Evolutionary conservation across 2,113 vertebrate genomes (phyloP).

Genomic region (Edolisoma coerulescens): DNA sequence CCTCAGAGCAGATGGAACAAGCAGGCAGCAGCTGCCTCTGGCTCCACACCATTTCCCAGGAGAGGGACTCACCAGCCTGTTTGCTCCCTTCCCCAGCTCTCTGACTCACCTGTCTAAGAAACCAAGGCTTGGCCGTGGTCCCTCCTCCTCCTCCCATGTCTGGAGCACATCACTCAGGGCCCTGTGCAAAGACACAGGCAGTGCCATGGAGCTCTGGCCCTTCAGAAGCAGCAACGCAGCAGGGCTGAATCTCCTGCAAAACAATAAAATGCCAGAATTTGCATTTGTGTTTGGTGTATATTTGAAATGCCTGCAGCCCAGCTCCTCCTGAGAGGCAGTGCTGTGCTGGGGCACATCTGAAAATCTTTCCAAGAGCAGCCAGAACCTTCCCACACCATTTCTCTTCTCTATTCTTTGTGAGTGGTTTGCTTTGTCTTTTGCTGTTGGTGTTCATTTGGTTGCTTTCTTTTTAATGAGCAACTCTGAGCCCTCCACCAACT

Average conservation of each 20-base stretch:
- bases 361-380: neutral
- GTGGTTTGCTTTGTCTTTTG: neutral
- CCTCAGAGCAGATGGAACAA: neutral
- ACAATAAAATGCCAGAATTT: neutral
- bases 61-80: neutral
- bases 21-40: neutral
- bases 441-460: neutral
- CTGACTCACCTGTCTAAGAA: neutral
- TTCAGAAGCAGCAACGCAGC: accelerated
- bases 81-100: neutral
- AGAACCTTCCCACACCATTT: neutral
- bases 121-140: neutral
- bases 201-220: neutral
- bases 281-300: neutral
- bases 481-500: neutral
- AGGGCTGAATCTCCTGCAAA: neutral
- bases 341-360: neutral
- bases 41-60: neutral
- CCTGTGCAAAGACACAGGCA: neutral
- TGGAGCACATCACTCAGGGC: neutral
- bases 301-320: neutral
- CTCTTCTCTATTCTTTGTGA: neutral
- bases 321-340: neutral
- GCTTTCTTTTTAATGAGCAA: neutral
- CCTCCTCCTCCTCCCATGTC: neutral